These are phyloP conservation scores for Saguinus midas DNA, from an alignment of 2,113 vertebrate species.

Conservation along the genomic window DNA sequence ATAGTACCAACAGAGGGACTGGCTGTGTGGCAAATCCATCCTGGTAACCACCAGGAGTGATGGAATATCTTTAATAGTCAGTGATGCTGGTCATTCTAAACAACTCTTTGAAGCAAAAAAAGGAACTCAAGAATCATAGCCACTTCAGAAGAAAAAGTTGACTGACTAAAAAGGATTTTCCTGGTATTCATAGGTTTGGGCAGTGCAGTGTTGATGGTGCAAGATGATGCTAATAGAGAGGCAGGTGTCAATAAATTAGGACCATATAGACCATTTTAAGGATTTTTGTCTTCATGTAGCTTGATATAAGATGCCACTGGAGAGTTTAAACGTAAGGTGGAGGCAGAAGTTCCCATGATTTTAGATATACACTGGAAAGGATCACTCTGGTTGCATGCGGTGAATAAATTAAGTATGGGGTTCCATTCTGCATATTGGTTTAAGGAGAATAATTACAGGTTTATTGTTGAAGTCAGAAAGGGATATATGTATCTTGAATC, in stretches of 20 bases:
- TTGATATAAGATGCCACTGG: not conserved
- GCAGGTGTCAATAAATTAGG: not conserved
- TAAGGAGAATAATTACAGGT: not conserved
- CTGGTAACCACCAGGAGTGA: not conserved
- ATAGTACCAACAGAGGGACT: not conserved
- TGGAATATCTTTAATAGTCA: not conserved
- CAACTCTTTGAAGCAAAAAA: not conserved
- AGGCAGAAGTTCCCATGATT: not conserved
- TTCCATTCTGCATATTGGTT: not conserved
- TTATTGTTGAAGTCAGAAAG: not conserved
- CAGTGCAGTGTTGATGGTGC: not conserved
- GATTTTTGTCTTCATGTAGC: not conserved
- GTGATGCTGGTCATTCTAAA: not conserved
- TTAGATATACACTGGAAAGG: not conserved
- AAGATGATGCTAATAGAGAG: not conserved
- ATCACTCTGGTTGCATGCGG: not conserved
- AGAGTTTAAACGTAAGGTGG: not conserved
- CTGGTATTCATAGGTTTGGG: not conserved
- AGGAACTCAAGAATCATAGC: not conserved
- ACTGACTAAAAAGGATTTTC: not conserved
- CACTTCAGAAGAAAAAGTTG: not conserved
- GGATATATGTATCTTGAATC: not conserved
- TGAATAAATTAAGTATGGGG: not conserved
- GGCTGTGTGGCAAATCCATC: not conserved
- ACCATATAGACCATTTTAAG: not conserved